phyloP scores from a whole-genome alignment of 2,888 invertebrate species.

The Rhingia rostrata region DNA sequence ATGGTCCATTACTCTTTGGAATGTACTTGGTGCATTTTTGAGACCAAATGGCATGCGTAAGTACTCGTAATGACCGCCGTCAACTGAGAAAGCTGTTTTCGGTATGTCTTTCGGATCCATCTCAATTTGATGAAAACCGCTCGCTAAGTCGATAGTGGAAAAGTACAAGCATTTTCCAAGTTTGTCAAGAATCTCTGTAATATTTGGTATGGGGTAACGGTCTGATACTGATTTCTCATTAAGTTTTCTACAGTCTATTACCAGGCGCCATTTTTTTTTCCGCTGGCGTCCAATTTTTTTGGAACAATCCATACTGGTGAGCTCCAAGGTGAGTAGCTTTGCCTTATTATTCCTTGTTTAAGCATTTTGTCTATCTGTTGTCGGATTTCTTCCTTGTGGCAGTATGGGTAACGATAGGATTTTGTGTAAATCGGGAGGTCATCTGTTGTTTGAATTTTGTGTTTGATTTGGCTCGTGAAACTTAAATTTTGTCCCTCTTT shows the following conservation, averaged over 20 bases:
- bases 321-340: slow-evolving; percentile 25
- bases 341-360: too few species aligned
- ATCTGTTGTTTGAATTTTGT: slow-evolving; percentile 27
- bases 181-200: slow-evolving; percentile 77
- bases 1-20: slow-evolving; percentile 55
- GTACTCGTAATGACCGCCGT: slow-evolving; percentile 71
- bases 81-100: slow-evolving; percentile 74
- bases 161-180: slow-evolving; percentile 80
- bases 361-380: too few species aligned
- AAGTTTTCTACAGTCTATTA: slow-evolving; percentile 5
- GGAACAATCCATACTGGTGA: slow-evolving; percentile 21
- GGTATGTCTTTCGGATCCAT: slow-evolving; percentile 72
- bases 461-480: slow-evolving; percentile 35
- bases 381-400: slow-evolving; percentile 50
- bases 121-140: slow-evolving; percentile 78
- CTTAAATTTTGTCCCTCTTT: slow-evolving; percentile 24
- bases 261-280: too few species aligned
- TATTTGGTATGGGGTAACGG: slow-evolving; percentile 10
- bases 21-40: slow-evolving; percentile 63
- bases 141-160: slow-evolving; percentile 77
- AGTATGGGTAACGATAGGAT: too few species aligned
- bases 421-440: slow-evolving; percentile 6
- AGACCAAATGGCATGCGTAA: slow-evolving; percentile 70
- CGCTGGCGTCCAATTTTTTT: too few species aligned
- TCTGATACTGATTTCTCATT: slow-evolving; percentile 29